Conservation (phyloP, 2,888 invertebrate genomes). For the Leucophenga montana region DNA sequence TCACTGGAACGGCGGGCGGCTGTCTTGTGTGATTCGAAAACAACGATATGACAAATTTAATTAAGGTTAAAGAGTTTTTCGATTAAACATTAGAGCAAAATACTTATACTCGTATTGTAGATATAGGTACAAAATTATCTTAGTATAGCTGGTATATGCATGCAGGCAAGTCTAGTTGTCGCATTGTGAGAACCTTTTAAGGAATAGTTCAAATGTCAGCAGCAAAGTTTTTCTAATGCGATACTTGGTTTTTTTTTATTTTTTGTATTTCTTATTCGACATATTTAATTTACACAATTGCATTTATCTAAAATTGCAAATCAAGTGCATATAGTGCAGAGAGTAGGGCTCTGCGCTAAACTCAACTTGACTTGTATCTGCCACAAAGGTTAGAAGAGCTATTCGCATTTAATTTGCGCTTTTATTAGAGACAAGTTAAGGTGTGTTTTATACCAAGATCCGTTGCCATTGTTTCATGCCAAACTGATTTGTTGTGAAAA, state of each 20-base stretch:
- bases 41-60: constrained; percentile 59
- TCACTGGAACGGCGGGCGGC: too few species aligned
- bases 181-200: constrained; percentile 17
- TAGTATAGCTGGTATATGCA: too few species aligned
- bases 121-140: too few species aligned
- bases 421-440: constrained; percentile 14
- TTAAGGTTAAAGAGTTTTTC: constrained; percentile 49
- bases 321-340: constrained; percentile 14
- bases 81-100: not conserved
- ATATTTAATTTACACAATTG: constrained; percentile 17
- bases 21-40: constrained; percentile 33
- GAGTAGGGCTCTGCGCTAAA: not conserved
- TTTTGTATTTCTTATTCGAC: not conserved
- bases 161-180: too few species aligned
- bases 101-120: not conserved
- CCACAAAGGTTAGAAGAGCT: constrained; percentile 14
- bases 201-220: constrained; percentile 5
- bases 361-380: not conserved
- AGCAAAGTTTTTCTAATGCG: not conserved
- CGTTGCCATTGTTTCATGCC: constrained; percentile 5
- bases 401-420: constrained; percentile 16
- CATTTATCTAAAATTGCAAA: constrained; percentile 26
- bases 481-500: not conserved
- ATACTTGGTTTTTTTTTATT: constrained; percentile 9
- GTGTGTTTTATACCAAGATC: not conserved